Evolutionary conservation across 2,113 vertebrate species (phyloP).

Genomic region (Pimephales promelas): DNA sequence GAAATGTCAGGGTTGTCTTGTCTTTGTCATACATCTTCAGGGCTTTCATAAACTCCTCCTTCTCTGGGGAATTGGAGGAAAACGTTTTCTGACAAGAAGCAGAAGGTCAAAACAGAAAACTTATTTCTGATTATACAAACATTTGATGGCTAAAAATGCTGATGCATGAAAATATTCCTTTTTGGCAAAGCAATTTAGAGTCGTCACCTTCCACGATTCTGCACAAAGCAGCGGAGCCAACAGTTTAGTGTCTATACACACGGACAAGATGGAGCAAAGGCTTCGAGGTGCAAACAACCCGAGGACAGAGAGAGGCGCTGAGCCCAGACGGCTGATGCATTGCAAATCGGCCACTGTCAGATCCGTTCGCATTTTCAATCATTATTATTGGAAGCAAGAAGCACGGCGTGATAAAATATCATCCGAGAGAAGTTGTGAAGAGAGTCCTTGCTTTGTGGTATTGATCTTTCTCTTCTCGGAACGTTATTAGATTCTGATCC

Average conservation of each 20-base stretch:
- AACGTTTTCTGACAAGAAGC: background rate
- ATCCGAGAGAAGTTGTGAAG: conserved; percentile 31
- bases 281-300: conserved; percentile 26
- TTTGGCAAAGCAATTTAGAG: background rate
- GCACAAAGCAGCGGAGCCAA: background rate
- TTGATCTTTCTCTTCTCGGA: conserved; percentile 56
- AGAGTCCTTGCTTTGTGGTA: conserved; percentile 59
- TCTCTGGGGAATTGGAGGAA: background rate
- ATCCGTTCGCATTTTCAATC: conserved; percentile 53
- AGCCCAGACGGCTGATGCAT: conserved; percentile 32
- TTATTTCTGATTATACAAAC: background rate
- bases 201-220: background rate
- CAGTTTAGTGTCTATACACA: conserved; percentile 5
- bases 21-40: conserved; percentile 47
- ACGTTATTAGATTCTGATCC: conserved; percentile 59
- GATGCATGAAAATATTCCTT: background rate
- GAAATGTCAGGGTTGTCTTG: conserved; percentile 48
- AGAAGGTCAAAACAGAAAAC: conserved; percentile 12
- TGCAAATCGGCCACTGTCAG: conserved; percentile 45
- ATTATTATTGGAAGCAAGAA: conserved; percentile 41
- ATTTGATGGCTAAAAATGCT: background rate
- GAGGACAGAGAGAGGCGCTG: conserved; percentile 6
- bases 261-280: background rate
- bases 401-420: conserved; percentile 47
- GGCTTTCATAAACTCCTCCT: conserved; percentile 4